Evolutionary conservation across 2,888 invertebrate genomes (phyloP), one percentile per base, ranked within the genome.

Genomic region (Glaucopsyche alexis): DNA sequence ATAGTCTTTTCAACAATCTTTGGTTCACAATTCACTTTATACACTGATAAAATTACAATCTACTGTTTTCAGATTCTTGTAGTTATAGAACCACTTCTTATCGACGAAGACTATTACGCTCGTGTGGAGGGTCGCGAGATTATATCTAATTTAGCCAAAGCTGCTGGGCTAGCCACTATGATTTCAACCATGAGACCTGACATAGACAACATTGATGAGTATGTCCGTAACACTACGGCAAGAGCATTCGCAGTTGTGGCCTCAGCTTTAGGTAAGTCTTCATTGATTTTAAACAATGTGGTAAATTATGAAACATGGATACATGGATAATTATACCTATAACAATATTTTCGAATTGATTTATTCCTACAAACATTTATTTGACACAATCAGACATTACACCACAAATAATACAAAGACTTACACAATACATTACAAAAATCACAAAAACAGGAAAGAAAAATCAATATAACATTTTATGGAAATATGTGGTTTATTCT

Each of bases 101-200:
- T 99, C 85, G 99, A 99, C 87, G 99, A 99, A 94, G 99, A 99
- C 90, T 99, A 99, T 91, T 99, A 99, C 87, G 99, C 99, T 42
- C 97, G 99, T 86, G 99, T 99, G 9, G 99, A 99, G 90, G 99
- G 99, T 79, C 95, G 99, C 83, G 99, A 99, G 91, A 99, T 99
- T 80, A 99, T 99, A 84, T 99, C 99, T 0, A 99, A 99, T 90
- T 94, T 99, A 84, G 99, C 99, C 0, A 99, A 99, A 93, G 99
- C 99, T 1, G 99, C 99, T 4, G 99, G 99, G 74, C 93, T 99
- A 73, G 99, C 99, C 5, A 99, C 99, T 14, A 99, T 99, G 99
- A 99, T 99, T 83, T 99, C 99, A 6, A 99, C 99, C 0, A 99
- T 99, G 99, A 94, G 99, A 85, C 99, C 99, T 0, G 99, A 99